Evolutionary conservation across 2,888 invertebrate genomes (phyloP).

Genomic region (Drosophila kuntzei): DNA sequence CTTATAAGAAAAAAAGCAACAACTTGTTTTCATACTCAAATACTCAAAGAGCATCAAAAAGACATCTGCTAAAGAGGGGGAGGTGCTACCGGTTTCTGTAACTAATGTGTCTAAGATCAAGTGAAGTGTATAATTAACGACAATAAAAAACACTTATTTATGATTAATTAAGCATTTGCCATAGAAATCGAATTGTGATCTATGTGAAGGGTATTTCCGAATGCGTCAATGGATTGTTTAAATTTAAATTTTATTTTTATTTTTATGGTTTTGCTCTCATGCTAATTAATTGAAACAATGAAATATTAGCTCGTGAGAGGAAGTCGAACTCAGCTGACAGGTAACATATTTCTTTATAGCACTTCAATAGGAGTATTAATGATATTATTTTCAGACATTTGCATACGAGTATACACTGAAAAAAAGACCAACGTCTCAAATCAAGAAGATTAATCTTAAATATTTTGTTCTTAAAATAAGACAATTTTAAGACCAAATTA

Average conservation of each 20-base stretch:
- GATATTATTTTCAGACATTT: constrained; percentile 54
- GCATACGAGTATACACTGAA: no score
- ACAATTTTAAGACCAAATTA: no score
- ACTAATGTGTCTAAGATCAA: constrained; percentile 49
- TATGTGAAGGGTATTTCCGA: constrained; percentile 20
- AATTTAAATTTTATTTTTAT: neutral
- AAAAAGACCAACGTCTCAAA: no score
- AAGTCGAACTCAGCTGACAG: constrained; percentile 21
- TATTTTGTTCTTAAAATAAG: no score
- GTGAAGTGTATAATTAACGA: constrained; percentile 25
- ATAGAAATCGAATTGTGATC: neutral
- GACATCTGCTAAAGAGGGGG: constrained; percentile 28
- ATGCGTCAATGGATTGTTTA: constrained; percentile 8
- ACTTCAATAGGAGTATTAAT: constrained; percentile 9
- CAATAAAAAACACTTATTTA: constrained; percentile 12
- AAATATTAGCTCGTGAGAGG: constrained; percentile 37
- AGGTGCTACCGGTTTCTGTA: constrained; percentile 61
- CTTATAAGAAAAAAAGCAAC: constrained; percentile 20
- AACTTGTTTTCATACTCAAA: constrained; percentile 48
- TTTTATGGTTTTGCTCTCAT: constrained; percentile 16
- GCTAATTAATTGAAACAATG: constrained; percentile 52
- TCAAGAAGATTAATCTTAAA: no score
- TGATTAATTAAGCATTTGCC: constrained; percentile 6
- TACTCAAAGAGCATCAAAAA: constrained; percentile 40
- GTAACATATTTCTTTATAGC: constrained; percentile 11